Conservation (phyloP, 1,140 invertebrate genomes). For the Drosophila chauvacae region DNA sequence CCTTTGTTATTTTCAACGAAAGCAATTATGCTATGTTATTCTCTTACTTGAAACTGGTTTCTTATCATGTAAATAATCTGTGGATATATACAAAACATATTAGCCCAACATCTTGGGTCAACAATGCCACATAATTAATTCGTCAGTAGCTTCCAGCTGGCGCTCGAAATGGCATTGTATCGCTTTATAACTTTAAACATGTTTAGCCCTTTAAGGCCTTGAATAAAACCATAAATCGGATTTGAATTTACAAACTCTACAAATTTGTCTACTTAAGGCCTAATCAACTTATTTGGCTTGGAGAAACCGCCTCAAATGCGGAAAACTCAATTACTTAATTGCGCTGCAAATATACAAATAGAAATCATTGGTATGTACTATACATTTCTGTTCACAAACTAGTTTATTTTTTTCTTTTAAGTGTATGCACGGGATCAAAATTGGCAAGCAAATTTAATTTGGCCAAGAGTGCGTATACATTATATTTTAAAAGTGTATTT, state of each 20-base stretch:
- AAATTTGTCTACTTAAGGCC: not conserved
- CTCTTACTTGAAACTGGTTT: slow-evolving; percentile 21
- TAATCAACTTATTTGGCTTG: slow-evolving; percentile 8
- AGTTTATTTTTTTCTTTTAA: slow-evolving; percentile 50
- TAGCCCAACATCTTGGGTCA: slow-evolving; percentile 11
- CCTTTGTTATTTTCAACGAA: not conserved
- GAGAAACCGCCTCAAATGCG: slow-evolving; percentile 36
- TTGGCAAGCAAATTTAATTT: slow-evolving; percentile 13
- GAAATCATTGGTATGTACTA: slow-evolving; percentile 48
- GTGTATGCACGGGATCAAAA: slow-evolving; percentile 38
- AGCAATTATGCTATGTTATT: slow-evolving; percentile 8
- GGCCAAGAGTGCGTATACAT: slow-evolving; percentile 17
- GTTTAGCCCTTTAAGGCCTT: not conserved
- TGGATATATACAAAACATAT: slow-evolving; percentile 19
- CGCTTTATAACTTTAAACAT: not conserved
- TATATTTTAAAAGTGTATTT: not conserved
- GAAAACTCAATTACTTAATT: slow-evolving; percentile 46
- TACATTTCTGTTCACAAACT: slow-evolving; percentile 44
- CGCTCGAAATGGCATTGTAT: slow-evolving; percentile 2
- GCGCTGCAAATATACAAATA: slow-evolving; percentile 46
- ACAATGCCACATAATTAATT: slow-evolving; percentile 17
- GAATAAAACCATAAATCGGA: slow-evolving; percentile 1
- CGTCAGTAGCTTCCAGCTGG: not conserved
- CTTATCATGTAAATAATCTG: slow-evolving; percentile 7
- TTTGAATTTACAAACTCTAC: not conserved